Percentiles rank a stretch among this genome's conserved stretches.
These are phyloP conservation scores for Tethea ocularis DNA, from an alignment of 2,888 invertebrate genomes.

Conservation along the genomic window DNA sequence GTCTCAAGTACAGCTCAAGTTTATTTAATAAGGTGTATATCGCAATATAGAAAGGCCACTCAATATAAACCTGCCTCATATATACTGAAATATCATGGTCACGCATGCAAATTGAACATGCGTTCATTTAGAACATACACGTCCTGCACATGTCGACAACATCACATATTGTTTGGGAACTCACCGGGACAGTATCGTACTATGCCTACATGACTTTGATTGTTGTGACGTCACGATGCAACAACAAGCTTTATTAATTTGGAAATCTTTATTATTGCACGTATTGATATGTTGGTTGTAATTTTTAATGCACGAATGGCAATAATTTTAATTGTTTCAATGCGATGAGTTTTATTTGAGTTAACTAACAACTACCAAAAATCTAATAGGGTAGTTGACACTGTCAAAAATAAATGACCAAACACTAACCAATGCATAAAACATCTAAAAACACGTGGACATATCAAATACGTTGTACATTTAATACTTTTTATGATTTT, in stretches of 20 bases:
- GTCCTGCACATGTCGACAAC: not conserved
- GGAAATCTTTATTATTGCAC: not conserved
- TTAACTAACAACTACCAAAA: too few species aligned
- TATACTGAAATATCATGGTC: not conserved
- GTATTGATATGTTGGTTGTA: not conserved
- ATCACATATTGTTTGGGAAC: conserved; percentile 8
- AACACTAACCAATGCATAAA: too few species aligned
- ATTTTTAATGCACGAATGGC: not conserved
- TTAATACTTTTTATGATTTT: too few species aligned
- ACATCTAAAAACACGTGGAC: too few species aligned
- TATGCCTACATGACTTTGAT: not conserved
- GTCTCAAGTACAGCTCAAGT: too few species aligned
- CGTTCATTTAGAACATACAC: not conserved
- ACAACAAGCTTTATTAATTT: not conserved
- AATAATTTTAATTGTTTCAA: not conserved
- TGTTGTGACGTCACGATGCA: not conserved
- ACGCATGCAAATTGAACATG: not conserved
- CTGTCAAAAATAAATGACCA: too few species aligned
- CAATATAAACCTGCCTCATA: not conserved
- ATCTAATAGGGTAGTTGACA: too few species aligned
- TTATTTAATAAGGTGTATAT: too few species aligned
- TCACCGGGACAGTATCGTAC: not conserved
- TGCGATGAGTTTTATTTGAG: not conserved
- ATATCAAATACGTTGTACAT: too few species aligned
- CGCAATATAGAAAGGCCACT: too few species aligned